Conservation (phyloP, 1,140 invertebrate species). For the Neuroterus valhalla region DNA sequence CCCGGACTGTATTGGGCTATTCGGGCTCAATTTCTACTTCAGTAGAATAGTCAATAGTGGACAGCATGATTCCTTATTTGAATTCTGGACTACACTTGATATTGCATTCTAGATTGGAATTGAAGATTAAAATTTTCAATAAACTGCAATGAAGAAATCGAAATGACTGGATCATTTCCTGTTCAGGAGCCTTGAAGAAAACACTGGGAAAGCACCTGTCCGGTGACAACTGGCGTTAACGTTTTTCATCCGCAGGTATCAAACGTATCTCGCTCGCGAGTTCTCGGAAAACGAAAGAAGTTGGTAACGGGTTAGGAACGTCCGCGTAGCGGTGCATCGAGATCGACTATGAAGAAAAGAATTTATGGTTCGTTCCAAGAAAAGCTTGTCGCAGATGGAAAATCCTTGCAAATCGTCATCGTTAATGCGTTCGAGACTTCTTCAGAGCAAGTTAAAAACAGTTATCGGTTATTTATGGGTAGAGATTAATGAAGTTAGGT, state of each 20-base stretch:
- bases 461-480: not conserved
- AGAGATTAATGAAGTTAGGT: too few species aligned
- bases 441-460: not conserved
- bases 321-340: conserved; percentile 59
- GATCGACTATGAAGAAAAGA: conserved; percentile 54
- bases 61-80: too few species aligned
- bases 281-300: conserved; percentile 55
- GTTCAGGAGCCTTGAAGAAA: conserved; percentile 31
- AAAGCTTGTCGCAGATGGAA: conserved; percentile 52
- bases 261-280: conserved; percentile 60
- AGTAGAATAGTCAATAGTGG: too few species aligned
- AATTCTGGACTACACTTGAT: too few species aligned
- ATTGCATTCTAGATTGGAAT: too few species aligned
- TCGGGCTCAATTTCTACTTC: too few species aligned
- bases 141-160: not conserved
- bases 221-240: conserved; percentile 50
- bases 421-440: not conserved
- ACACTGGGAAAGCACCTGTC: conserved; percentile 42
- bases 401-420: conserved; percentile 44
- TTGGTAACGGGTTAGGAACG: conserved; percentile 59
- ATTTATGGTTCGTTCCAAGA: conserved; percentile 61
- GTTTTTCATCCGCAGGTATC: conserved; percentile 62
- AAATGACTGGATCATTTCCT: not conserved
- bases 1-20: too few species aligned
- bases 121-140: too few species aligned